These are phyloP conservation scores for Mimas tiliae DNA, from an alignment of 2,888 invertebrate species.

Conservation along the genomic window DNA sequence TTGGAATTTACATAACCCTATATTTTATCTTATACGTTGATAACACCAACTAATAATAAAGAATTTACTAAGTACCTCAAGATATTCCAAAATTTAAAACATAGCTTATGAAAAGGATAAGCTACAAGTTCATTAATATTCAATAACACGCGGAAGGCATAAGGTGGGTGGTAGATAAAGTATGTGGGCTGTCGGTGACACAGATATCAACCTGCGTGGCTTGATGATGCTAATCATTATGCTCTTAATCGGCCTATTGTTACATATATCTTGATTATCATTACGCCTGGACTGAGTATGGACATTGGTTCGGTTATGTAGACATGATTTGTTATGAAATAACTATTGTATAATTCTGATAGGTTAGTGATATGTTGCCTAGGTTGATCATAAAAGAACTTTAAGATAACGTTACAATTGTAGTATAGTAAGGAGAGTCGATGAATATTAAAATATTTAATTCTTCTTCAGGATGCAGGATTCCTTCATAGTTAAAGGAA, in stretches of 20 bases:
- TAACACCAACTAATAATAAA: too few relatives aligned
- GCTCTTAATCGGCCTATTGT: slow-evolving; percentile 12
- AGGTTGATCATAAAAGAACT: too few relatives aligned
- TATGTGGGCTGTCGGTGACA: slow-evolving; percentile 11
- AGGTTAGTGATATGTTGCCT: too few relatives aligned
- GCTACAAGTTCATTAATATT: slow-evolving; percentile 4
- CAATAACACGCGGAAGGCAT: background rate
- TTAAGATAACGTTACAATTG: too few relatives aligned
- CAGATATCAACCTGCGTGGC: slow-evolving; percentile 7
- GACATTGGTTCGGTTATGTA: background rate
- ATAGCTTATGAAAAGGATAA: background rate
- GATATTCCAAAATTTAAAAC: background rate
- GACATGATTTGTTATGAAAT: background rate
- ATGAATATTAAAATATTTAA: too few relatives aligned
- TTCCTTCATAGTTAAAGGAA: too few relatives aligned
- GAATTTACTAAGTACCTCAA: background rate
- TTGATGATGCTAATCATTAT: background rate
- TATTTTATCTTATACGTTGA: too few relatives aligned
- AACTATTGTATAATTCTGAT: background rate
- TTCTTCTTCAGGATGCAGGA: too few relatives aligned
- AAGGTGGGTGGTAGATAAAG: slow-evolving; percentile 6
- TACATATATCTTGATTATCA: background rate
- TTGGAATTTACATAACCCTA: too few relatives aligned
- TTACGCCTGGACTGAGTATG: background rate
- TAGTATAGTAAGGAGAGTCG: too few relatives aligned